Percentiles rank a stretch among this genome's conserved stretches.
Evolutionary conservation across 2,113 vertebrate genomes (phyloP).

Genomic region (Apus apus): DNA sequence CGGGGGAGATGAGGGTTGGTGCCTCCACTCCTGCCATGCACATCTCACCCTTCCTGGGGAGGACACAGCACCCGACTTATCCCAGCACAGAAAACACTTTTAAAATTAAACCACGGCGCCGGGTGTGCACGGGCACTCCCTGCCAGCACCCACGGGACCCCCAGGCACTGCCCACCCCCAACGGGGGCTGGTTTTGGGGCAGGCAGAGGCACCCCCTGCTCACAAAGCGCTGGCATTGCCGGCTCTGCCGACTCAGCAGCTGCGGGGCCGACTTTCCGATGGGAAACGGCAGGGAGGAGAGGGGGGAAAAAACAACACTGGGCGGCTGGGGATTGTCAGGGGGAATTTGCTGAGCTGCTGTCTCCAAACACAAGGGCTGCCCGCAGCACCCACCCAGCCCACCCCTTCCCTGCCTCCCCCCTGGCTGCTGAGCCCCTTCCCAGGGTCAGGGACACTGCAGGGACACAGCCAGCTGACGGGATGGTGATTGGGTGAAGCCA

Average conservation of each 20-base stretch:
- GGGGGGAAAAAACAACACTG: constrained; percentile 51
- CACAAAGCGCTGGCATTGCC: neutral
- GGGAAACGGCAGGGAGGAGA: constrained; percentile 30
- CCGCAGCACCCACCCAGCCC: neutral
- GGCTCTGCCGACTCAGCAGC: constrained; percentile 58
- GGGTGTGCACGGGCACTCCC: neutral
- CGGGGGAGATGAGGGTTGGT: accelerated
- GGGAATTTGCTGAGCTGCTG: constrained; percentile 65
- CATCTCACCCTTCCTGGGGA: neutral
- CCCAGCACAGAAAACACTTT: neutral
- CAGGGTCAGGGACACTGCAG: accelerated
- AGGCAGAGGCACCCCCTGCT: neutral
- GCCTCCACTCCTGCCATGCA: neutral
- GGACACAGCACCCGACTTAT: neutral
- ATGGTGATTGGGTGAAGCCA: neutral
- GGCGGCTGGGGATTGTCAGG: constrained; percentile 3
- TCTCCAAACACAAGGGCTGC: constrained; percentile 19
- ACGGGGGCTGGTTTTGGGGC: neutral
- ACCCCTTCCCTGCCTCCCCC: neutral
- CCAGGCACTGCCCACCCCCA: accelerated
- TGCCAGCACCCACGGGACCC: neutral
- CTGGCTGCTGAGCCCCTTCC: neutral
- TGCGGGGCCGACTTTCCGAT: constrained; percentile 26
- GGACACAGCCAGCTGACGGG: neutral
- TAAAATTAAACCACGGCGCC: neutral